These are phyloP conservation scores for Serrognathus titanus DNA, from an alignment of 2,888 invertebrate genomes.

Conservation along the genomic window DNA sequence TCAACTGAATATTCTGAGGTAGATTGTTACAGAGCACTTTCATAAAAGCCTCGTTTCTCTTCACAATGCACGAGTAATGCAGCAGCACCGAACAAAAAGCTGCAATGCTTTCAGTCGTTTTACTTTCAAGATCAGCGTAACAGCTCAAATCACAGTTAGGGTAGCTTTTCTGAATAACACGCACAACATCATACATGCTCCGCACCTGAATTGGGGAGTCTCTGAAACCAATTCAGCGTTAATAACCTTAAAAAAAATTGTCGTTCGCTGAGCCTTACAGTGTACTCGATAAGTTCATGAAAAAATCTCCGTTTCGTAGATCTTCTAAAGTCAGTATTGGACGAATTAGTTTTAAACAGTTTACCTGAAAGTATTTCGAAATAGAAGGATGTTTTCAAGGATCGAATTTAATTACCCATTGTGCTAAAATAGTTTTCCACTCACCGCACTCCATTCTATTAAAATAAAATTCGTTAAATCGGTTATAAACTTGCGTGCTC, in stretches of 20 bases:
- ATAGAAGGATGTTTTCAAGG: background rate
- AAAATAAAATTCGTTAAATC: background rate
- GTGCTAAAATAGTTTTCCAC: slow-evolving; percentile 37
- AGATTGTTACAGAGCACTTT: slow-evolving; percentile 41
- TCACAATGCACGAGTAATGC: slow-evolving; percentile 44
- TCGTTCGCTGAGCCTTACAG: slow-evolving; percentile 35
- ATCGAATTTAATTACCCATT: slow-evolving; percentile 35
- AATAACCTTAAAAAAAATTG: background rate
- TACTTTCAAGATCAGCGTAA: slow-evolving; percentile 1
- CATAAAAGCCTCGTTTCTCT: slow-evolving; percentile 41
- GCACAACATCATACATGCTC: background rate
- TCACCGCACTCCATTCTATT: slow-evolving; percentile 13
- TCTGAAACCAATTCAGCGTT: slow-evolving; percentile 1
- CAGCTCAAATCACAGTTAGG: background rate
- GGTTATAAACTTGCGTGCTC: no score
- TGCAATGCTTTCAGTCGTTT: slow-evolving; percentile 18
- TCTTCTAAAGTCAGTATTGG: slow-evolving; percentile 30
- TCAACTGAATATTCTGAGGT: slow-evolving; percentile 34
- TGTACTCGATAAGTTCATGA: slow-evolving; percentile 35
- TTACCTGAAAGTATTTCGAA: slow-evolving; percentile 35
- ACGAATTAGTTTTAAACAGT: slow-evolving; percentile 41
- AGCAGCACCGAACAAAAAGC: slow-evolving; percentile 40
- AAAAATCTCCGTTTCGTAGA: slow-evolving; percentile 38
- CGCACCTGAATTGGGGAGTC: background rate
- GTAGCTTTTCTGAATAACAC: background rate